These are phyloP conservation scores for Rhysida immarginata DNA, from an alignment of 1,140 invertebrate species.

Conservation along the genomic window DNA sequence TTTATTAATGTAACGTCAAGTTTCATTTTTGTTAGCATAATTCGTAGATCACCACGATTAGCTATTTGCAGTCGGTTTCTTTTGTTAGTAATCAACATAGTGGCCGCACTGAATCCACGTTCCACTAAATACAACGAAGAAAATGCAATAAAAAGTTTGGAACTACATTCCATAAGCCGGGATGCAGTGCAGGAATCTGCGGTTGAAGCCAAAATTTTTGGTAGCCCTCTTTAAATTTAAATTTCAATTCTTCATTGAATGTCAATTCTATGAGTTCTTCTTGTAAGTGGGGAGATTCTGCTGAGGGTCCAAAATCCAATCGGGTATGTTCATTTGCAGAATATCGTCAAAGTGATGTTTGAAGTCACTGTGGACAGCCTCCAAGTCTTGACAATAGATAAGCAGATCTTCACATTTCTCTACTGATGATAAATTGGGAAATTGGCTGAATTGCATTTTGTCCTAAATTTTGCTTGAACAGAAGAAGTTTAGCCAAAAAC, in stretches of 20 bases:
- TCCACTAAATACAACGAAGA: constrained; percentile 15
- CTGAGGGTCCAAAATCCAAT: constrained; percentile 12
- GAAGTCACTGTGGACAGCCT: constrained; percentile 12
- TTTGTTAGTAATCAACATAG: constrained; percentile 10
- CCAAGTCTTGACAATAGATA: constrained; percentile 10
- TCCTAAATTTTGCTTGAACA: constrained; percentile 6
- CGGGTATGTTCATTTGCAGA: constrained; percentile 13
- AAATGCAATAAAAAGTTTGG: constrained; percentile 15
- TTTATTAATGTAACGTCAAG: too few relatives aligned
- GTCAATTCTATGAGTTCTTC: constrained; percentile 7
- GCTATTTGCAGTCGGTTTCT: constrained; percentile 10
- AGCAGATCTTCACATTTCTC: constrained; percentile 8
- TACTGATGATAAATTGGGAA: not conserved
- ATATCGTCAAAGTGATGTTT: constrained; percentile 15
- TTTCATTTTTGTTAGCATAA: constrained; percentile 9
- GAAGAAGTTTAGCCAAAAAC: constrained; percentile 11
- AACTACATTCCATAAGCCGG: constrained; percentile 11
- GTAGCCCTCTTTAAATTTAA: constrained; percentile 14
- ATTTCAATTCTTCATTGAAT: constrained; percentile 11
- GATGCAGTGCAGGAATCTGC: constrained; percentile 10
- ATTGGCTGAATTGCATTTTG: not conserved
- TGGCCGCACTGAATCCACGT: constrained; percentile 12
- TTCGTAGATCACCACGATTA: constrained; percentile 9
- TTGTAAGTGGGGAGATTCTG: not conserved
- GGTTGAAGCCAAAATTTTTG: constrained; percentile 15